Evolutionary conservation across 2,888 invertebrate species (phyloP).

Genomic region (Cataglyphis cursor): DNA sequence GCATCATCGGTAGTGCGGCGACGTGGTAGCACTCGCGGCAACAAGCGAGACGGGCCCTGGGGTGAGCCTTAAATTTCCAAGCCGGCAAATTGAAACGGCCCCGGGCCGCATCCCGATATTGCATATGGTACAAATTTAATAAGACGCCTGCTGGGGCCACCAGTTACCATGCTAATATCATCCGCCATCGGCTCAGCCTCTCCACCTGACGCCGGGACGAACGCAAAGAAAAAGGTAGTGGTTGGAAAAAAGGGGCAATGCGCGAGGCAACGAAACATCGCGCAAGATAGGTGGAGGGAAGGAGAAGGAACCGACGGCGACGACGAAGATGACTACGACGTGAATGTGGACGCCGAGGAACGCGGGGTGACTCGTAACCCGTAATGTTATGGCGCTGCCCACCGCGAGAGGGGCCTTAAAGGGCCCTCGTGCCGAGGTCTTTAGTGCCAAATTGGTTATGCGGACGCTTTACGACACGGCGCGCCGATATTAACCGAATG

Average conservation of each 20-base stretch:
- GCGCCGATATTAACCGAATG: conserved; percentile 79
- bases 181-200: conserved; percentile 76
- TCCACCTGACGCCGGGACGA: conserved; percentile 79
- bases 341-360: conserved; percentile 62
- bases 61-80: conserved; percentile 76
- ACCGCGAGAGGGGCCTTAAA: conserved; percentile 79
- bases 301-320: conserved; percentile 51
- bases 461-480: conserved; percentile 81
- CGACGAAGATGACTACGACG: conserved; percentile 66
- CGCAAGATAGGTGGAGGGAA: conserved; percentile 16
- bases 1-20: conserved; percentile 28
- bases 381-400: conserved; percentile 82
- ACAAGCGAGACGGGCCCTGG: conserved; percentile 54
- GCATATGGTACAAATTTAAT: conserved; percentile 83
- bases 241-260: conserved; percentile 58
- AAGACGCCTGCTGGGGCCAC: conserved; percentile 82
- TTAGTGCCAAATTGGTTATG: conserved; percentile 84
- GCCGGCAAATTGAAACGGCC: conserved; percentile 81
- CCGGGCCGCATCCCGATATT: conserved; percentile 77
- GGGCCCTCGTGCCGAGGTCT: conserved; percentile 79
- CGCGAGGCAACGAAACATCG: conserved; percentile 39
- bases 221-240: conserved; percentile 43
- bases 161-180: conserved; percentile 84
- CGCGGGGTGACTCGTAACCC: conserved; percentile 79
- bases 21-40: conserved; percentile 65